Percentiles rank a stretch among this genome's conserved stretches.
These are phyloP conservation scores for Leucophenga varia DNA, from an alignment of 1,140 invertebrate genomes.

Conservation along the genomic window DNA sequence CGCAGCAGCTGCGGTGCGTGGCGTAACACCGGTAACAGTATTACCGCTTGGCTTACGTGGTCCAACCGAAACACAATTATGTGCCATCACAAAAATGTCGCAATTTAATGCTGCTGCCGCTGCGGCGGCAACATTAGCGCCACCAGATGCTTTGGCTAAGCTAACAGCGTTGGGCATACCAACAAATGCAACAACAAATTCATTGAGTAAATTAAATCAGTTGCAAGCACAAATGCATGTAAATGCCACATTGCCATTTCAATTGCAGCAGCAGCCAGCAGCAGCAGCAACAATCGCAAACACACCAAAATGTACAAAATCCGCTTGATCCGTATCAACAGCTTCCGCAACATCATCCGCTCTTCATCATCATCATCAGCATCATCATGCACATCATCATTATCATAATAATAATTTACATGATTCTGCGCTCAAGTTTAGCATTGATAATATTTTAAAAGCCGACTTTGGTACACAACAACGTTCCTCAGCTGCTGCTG, in stretches of 20 bases:
- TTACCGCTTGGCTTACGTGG: background rate
- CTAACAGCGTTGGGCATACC: conserved; percentile 35
- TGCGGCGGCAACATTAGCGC: conserved; percentile 35
- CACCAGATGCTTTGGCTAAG: conserved; percentile 35
- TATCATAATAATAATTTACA: conserved; percentile 52
- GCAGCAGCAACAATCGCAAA: conserved; percentile 23
- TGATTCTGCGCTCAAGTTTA: conserved; percentile 78
- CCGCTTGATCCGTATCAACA: no score
- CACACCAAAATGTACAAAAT: no score
- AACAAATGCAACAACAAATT: conserved; percentile 10
- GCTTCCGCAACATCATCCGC: no score
- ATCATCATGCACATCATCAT: no score
- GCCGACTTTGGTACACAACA: conserved; percentile 84
- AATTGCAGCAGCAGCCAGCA: background rate
- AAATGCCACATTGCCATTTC: conserved; percentile 14
- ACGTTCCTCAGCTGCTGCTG: conserved; percentile 62
- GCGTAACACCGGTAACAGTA: background rate
- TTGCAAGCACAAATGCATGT: conserved; percentile 27
- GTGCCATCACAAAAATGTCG: conserved; percentile 35
- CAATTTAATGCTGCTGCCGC: conserved; percentile 41
- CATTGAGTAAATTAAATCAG: no score
- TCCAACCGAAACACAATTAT: conserved; percentile 14
- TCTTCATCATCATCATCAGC: conserved; percentile 20
- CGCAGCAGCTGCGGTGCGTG: background rate
- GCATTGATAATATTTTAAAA: conserved; percentile 89